A percentile compares a stretch with the other conserved stretches of the same genome.
Conservation (phyloP, 2,113 vertebrate genomes). For the Synodontis membranacea region DNA sequence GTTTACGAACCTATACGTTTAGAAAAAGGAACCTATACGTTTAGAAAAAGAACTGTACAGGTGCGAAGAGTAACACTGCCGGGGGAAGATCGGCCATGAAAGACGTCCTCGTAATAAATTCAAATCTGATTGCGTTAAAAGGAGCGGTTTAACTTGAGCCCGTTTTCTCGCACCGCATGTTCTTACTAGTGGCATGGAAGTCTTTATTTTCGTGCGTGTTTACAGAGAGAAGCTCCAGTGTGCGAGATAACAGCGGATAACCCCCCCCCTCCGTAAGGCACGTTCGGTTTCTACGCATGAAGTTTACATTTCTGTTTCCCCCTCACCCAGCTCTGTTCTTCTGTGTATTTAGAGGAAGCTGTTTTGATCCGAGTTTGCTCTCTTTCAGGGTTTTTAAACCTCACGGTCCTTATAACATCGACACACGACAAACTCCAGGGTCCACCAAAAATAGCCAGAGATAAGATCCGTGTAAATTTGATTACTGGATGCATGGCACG, state of each 20-base stretch:
- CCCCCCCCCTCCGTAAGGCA: neutral
- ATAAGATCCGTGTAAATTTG: constrained; percentile 3
- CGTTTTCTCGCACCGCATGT: neutral
- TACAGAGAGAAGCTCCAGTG: neutral
- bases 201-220: neutral
- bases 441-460: neutral
- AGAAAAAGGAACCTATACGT: too few species aligned
- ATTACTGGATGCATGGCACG: neutral
- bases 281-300: neutral
- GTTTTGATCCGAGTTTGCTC: too few species aligned
- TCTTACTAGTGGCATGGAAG: neutral
- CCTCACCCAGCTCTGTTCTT: neutral
- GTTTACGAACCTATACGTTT: neutral
- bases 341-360: neutral
- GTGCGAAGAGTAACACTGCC: too few species aligned
- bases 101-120: neutral
- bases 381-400: neutral
- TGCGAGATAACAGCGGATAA: neutral
- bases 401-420: neutral
- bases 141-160: neutral
- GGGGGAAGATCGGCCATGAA: neutral
- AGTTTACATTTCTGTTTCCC: neutral
- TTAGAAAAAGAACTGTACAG: neutral
- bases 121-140: neutral
- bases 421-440: neutral